A percentile compares a stretch with the other conserved stretches of the same genome.
Conservation (phyloP, 2,888 invertebrate species). For the Cataglyphis cursor region DNA sequence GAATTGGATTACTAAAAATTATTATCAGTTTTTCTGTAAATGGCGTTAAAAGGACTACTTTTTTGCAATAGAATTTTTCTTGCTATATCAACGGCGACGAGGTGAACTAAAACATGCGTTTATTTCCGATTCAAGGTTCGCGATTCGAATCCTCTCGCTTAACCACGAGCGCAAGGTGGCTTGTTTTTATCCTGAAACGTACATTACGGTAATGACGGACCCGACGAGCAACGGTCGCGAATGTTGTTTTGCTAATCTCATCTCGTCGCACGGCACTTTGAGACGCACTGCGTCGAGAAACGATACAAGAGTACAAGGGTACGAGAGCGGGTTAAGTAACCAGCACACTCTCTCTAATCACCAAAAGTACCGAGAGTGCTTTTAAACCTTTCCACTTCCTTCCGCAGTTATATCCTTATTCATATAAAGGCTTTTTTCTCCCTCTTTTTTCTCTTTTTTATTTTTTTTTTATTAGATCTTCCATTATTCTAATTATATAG, state of each 20-base stretch:
- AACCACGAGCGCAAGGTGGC: not conserved
- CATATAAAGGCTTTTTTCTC: conserved; percentile 46
- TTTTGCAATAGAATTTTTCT: not conserved
- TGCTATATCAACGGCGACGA: not conserved
- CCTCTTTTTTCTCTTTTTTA: not conserved
- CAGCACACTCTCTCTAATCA: conserved; percentile 77
- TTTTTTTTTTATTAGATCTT: conserved; percentile 62
- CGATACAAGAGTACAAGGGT: conserved; percentile 48
- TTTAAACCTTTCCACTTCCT: conserved; percentile 73
- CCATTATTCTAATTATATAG: conserved; percentile 76
- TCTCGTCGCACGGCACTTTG: conserved; percentile 30
- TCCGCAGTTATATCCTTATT: conserved; percentile 75
- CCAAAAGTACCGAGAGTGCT: conserved; percentile 74
- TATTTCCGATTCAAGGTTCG: not conserved
- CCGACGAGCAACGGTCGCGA: not conserved
- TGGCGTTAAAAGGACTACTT: not conserved
- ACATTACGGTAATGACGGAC: conserved; percentile 41
- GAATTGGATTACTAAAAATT: not conserved
- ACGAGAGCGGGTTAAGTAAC: conserved; percentile 71
- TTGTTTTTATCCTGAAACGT: conserved; percentile 29
- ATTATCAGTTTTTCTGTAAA: not conserved
- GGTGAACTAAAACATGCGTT: not conserved
- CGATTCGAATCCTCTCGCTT: not conserved
- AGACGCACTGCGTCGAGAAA: conserved; percentile 21
- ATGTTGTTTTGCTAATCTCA: conserved; percentile 41